Conservation (phyloP, 1,140 invertebrate species). For the Aricia agestis region DNA sequence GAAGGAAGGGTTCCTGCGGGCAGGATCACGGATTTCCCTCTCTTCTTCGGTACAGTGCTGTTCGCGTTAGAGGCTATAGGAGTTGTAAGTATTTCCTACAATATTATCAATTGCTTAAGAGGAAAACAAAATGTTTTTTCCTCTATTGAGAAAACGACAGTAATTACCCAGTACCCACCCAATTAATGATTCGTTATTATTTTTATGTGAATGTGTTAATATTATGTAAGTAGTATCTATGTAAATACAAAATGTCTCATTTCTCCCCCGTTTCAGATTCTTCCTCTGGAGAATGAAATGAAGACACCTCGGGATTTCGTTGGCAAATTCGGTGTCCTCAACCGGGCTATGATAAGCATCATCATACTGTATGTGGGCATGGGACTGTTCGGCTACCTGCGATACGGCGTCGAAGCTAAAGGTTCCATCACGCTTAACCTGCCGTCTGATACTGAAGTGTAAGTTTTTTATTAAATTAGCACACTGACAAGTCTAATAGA, state of each 20-base stretch:
- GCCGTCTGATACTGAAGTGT: constrained; percentile 77
- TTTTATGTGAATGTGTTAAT: no score
- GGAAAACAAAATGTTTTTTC: no score
- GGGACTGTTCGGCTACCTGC: constrained; percentile 88
- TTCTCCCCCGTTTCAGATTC: constrained; percentile 76
- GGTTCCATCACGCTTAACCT: constrained; percentile 85
- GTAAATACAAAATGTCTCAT: no score
- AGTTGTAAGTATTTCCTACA: constrained; percentile 74
- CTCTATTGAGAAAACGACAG: no score
- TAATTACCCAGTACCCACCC: no score
- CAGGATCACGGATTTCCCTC: constrained; percentile 71
- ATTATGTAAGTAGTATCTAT: no score
- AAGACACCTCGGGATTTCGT: constrained; percentile 84
- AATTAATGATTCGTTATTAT: no score
- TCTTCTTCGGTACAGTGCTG: constrained; percentile 81
- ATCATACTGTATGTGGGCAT: constrained; percentile 83
- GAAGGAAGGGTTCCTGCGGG: constrained; percentile 62
- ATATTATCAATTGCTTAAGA: not conserved
- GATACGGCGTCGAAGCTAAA: constrained; percentile 79
- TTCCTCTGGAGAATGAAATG: constrained; percentile 93
- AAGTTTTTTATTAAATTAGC: constrained; percentile 43
- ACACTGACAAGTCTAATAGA: no score
- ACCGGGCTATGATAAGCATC: constrained; percentile 85
- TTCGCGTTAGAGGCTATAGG: constrained; percentile 83
- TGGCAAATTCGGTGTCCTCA: constrained; percentile 84